Base-by-base conservation (phyloP, 1,140 invertebrate genomes). In the Conus betulinus region DNA sequence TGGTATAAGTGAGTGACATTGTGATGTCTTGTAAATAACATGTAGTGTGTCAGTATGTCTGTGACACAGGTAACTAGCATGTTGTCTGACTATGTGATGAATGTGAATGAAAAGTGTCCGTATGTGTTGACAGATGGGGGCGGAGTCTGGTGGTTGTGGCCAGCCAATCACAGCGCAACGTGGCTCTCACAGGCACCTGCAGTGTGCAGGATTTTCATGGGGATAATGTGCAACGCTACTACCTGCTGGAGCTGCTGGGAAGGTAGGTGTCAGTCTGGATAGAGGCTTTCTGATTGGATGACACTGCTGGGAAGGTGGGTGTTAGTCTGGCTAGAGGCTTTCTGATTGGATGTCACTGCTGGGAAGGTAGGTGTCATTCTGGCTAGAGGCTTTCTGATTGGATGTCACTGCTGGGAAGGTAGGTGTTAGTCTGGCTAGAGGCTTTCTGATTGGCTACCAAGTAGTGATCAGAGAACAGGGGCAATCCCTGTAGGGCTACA, bases 181-280 rank as follows among this genome's bases (percentile, higher is more conserved):
- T 94, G 84, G 96, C 97, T 0, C 92, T 98, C 51, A 95, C 97
- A 57, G 96, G 96, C 39, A 81, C 51, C 13, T 93, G 95, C 20
- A 91, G 94, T 60, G 96, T 96, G 92, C 96, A 96, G n/a, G 93
- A 93, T 7, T 90, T 96, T 13, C 96, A 96, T 55, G 87, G 97
- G 11, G 74, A 74, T n/a, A 23, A 7, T 25, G 95, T 95, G 3
- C 84, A 96, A 6, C 94, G 96, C 13, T 98, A 97, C 93, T 97
- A 97, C 90, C 95, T 98, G 51, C 94, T 98, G 55, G 98, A 98
- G 95, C 94, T 97, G 92, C 97, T 98, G 87, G 98, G 97, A n/a
- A 96, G 94, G 94, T 94, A 60, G 85, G 85, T 89, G 20, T 15
- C 39, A 17, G 55, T 55, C 85, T 23, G 15, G 25, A 13, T 52